Conservation (phyloP, 2,888 invertebrate genomes). For the Pantelozetes paolii region DNA sequence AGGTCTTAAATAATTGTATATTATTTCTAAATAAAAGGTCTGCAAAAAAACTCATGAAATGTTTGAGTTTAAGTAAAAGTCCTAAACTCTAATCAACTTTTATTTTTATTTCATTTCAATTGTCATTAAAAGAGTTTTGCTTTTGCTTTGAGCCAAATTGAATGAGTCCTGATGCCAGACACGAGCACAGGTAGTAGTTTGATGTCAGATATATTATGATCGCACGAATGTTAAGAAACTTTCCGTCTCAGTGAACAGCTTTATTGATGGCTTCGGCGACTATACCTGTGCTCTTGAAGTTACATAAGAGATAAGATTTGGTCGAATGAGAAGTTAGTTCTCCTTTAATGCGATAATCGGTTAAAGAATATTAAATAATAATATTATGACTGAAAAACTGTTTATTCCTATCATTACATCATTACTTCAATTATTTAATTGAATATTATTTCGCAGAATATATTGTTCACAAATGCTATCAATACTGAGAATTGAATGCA, state of each 20-base stretch:
- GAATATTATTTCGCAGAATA: no score
- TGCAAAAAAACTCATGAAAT: not conserved
- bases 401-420: no score
- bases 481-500: no score
- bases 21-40: not conserved
- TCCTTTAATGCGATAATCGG: not conserved
- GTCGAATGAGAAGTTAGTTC: not conserved
- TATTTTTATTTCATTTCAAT: not conserved
- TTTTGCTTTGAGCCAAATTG: constrained; percentile 26
- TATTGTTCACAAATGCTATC: no score
- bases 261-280: constrained; percentile 29
- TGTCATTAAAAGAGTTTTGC: constrained; percentile 31
- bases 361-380: no score
- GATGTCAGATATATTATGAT: not conserved
- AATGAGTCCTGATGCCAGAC: constrained; percentile 28
- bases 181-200: constrained; percentile 1
- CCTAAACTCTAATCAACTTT: not conserved
- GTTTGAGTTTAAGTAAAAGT: not conserved
- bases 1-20: not conserved
- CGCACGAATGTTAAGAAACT: constrained; percentile 30
- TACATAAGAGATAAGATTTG: not conserved
- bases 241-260: constrained; percentile 26
- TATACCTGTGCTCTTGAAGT: not conserved
- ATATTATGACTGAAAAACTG: no score
- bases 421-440: no score